Base-by-base conservation (phyloP, 2,797 vertebrate species). In the Vultur gryphus region DNA sequence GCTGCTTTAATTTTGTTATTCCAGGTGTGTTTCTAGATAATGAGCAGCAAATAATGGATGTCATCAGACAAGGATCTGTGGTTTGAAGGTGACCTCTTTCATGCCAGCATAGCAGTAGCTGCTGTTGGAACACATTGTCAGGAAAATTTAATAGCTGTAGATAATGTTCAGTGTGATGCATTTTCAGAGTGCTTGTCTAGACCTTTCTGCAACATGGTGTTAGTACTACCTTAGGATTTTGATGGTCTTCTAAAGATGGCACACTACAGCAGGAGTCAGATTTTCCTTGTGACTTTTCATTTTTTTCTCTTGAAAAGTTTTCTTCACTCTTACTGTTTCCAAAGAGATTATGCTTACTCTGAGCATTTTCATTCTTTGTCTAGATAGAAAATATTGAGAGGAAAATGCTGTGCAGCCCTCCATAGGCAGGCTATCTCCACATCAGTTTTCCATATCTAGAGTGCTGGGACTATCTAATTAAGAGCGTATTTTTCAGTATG, bases 1-100 rank as follows among this genome's bases (percentile, higher is more conserved):
- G 33, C 67, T 49, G 84, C 62, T 85, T 90, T 95, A 65, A 75
- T 51, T 66, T 19, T 77, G 71, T 83, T 90, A 39, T 64, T 97
- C 78, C 64, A 90, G 91, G 65, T 94, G 81, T 93, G 78, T 81
- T 84, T 87, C 61, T 76, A 61, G 92, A 85, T 95, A 95, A 85
- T 19, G 75, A 92, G 59, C 67, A 67, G 46, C 71, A 90, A 87
- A 79, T 93, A 79, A 69, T 87, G 62, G 73, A 48, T 95, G 61
- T 57, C 90, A 77, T 84, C 59, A 89, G 92, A 14, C 80, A 89
- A 83, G 85, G 65, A 29, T 83, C 29, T 66, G 55, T 89, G 52
- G 31, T 71, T 86, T 84, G 86, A 85, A 90, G 80, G 62, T 91
- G 66, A 84, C 78, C 52, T 67, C 51, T 72, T 44, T 78, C 41